Evolutionary conservation across 2,113 vertebrate genomes (phyloP).

Genomic region (Irena cyanogastra): DNA sequence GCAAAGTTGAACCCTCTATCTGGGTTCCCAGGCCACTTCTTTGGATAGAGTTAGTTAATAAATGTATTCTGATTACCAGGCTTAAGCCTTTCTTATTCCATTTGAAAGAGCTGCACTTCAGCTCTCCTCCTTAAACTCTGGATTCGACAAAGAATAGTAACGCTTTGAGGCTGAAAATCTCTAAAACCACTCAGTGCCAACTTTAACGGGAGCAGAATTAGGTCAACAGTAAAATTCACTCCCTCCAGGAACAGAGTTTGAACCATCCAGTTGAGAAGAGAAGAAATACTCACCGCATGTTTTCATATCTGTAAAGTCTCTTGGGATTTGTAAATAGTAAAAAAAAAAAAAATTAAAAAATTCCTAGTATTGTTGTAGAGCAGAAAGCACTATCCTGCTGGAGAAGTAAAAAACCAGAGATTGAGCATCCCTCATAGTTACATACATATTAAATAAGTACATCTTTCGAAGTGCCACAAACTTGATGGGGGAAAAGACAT

Average conservation of each 20-base stretch:
- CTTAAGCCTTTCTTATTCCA: constrained; percentile 31
- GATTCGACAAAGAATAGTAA: constrained; percentile 44
- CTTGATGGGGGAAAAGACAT: neutral
- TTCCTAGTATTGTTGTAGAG: neutral
- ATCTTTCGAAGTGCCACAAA: neutral
- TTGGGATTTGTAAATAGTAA: neutral
- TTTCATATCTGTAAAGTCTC: neutral
- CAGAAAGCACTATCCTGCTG: neutral
- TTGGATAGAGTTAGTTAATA: constrained; percentile 4
- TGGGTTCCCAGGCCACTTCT: neutral
- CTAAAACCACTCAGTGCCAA: constrained; percentile 25
- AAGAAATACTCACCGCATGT: neutral
- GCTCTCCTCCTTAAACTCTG: constrained; percentile 21
- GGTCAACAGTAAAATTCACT: constrained; percentile 47
- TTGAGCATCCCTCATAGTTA: neutral
- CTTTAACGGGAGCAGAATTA: neutral
- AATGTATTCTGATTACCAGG: neutral
- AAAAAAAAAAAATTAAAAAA: neutral
- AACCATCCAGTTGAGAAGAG: neutral
- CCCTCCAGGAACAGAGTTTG: neutral
- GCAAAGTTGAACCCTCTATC: neutral
- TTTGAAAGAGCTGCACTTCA: constrained; percentile 39
- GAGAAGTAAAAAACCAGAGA: neutral
- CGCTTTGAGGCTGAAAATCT: constrained; percentile 34
- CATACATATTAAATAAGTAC: neutral